Conservation (phyloP, 1,140 invertebrate species). For the Luehdorfia chinensis region DNA sequence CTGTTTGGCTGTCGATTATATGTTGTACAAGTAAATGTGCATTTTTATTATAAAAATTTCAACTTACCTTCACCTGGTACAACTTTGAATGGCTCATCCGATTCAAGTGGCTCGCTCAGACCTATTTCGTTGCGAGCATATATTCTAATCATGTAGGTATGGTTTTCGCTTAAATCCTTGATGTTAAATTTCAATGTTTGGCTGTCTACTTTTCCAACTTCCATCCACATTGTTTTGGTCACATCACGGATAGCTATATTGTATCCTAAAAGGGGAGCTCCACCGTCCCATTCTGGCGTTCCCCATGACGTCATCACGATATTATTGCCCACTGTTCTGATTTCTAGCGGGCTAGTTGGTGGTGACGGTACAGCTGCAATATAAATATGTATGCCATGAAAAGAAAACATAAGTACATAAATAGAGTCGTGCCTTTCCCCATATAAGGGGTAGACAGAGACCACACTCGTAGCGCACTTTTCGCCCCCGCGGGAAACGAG, state of each 20-base stretch:
- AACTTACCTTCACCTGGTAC: constrained; percentile 85
- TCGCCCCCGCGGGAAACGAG: too few relatives aligned
- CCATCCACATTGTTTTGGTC: constrained; percentile 97
- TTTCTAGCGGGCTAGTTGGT: constrained; percentile 92
- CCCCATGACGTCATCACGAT: constrained; percentile 95
- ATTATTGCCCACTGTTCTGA: constrained; percentile 88
- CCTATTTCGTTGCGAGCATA: constrained; percentile 97
- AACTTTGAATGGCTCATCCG: constrained; percentile 94
- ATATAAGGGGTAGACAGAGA: too few relatives aligned
- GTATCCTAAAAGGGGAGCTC: constrained; percentile 92
- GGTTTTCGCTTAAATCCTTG: constrained; percentile 91
- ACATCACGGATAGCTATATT: constrained; percentile 95
- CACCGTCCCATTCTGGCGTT: constrained; percentile 94
- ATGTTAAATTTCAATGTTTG: constrained; percentile 91
- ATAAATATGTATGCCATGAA: constrained; percentile 19
- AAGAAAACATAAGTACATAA: constrained; percentile 1
- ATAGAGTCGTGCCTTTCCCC: too few relatives aligned
- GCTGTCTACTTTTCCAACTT: constrained; percentile 91
- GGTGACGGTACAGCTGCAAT: constrained; percentile 91
- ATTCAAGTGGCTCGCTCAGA: constrained; percentile 94
- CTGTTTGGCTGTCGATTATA: too few relatives aligned
- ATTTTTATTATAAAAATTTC: constrained; percentile 30
- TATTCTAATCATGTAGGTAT: constrained; percentile 93
- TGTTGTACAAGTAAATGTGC: too few relatives aligned
- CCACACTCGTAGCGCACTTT: too few relatives aligned